Evolutionary conservation across 2,113 vertebrate genomes (phyloP), one percentile per base, ranked within the genome.

Genomic region (Mus pahari): DNA sequence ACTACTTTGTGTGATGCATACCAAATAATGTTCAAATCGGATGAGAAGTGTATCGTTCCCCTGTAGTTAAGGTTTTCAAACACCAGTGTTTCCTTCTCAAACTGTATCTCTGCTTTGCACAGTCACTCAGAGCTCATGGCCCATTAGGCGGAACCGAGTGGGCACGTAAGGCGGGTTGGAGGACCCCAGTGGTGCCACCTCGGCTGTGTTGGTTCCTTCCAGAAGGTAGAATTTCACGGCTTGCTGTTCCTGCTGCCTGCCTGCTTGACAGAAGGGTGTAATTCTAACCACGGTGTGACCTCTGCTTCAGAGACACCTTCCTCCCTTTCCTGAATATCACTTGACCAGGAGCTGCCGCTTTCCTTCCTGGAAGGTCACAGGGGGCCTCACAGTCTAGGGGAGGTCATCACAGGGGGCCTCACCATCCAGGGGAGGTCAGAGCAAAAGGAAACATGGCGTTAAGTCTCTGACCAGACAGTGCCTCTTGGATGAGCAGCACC

Each of bases 201-300:
- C 55, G 11, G 39, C 66, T 68, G 55, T 75, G 66, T 66, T 31
- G 84, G 87, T 92, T 94, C 73, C 22, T 9, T 89, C 94, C 71
- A 93, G 84, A 84, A 97, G 95, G 94, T 70, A 45, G 83, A 53
- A 60, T 97, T 97, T 97, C 91, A 45, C 66, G 92, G 94, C 26
- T 83, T 94, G 86, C 95, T 0, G 9, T 82, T 97, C 96, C 73
- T 94, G 83, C 64, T 74, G 55, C 82, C 86, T 5, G 66, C 73
- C 86, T 55, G 73, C 90, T 74, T 89, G 94, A 92, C 95, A 94
- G 86, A 91, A 89, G 90, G 91, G 39, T 86, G 97, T 95, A 95
- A 98, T 97, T 96, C 96, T 97, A 97, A 83, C 90, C 95, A 94
- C 70, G 8, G 64, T 94, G 95, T 96, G 96, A 95, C 97, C 95